A percentile compares a stretch with the other conserved stretches of the same genome.
Evolutionary conservation across 2,113 vertebrate genomes (phyloP).

Genomic region (Hystrix cristata): DNA sequence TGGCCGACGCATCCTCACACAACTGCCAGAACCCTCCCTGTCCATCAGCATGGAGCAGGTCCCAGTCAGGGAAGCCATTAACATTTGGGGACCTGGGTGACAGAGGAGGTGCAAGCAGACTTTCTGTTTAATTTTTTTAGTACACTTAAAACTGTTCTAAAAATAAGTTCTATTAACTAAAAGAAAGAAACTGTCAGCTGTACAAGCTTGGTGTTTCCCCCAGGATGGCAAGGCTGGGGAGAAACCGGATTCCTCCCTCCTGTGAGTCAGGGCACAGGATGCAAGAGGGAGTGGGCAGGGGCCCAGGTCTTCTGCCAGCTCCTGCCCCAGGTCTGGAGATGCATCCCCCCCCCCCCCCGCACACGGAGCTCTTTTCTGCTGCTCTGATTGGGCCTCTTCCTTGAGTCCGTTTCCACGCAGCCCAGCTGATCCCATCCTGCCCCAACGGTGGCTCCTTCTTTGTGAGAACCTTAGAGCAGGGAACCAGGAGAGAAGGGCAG

Average conservation of each 20-base stretch:
- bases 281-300: accelerated
- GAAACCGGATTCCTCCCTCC: neutral
- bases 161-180: neutral
- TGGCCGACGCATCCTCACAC: accelerated
- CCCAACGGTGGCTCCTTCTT: accelerated
- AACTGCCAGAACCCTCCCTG: accelerated
- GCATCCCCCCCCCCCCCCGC: accelerated
- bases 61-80: too few species aligned
- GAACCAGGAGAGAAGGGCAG: neutral
- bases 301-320: accelerated
- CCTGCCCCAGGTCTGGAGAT: neutral
- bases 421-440: neutral
- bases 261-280: neutral
- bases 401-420: neutral
- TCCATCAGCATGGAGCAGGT: too few species aligned
- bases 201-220: neutral
- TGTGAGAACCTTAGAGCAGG: neutral
- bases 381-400: neutral
- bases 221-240: neutral
- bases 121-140: neutral
- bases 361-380: accelerated
- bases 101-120: accelerated
- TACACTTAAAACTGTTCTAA: neutral
- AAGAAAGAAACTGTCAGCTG: neutral
- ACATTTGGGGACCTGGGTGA: accelerated